A percentile compares a stretch with the other conserved stretches of the same genome.
Conservation (phyloP, 2,888 invertebrate species). For the Carabus problematicus region DNA sequence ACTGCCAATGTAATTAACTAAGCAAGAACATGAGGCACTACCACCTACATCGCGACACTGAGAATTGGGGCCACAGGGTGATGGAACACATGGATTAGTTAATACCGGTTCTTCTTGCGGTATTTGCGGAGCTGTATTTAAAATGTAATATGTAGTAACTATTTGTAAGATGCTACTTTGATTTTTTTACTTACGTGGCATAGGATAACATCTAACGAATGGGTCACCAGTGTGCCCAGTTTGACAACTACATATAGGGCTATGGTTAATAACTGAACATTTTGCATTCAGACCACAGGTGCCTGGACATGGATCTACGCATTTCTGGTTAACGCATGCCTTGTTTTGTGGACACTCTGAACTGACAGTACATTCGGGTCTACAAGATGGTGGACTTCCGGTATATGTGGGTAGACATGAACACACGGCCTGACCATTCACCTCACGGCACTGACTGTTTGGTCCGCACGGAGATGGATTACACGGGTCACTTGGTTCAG, state of each 20-base stretch:
- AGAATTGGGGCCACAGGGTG: slow-evolving; percentile 81
- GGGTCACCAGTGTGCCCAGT: slow-evolving; percentile 74
- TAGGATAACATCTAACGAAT: slow-evolving; percentile 74
- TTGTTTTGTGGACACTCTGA: slow-evolving; percentile 80
- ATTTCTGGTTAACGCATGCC: slow-evolving; percentile 82
- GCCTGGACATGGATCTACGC: slow-evolving; percentile 73
- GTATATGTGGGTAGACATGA: slow-evolving; percentile 75
- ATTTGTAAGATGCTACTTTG: slow-evolving; percentile 45
- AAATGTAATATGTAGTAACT: not conserved
- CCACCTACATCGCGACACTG: slow-evolving; percentile 74
- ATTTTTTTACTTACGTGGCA: slow-evolving; percentile 54
- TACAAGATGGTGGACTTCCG: slow-evolving; percentile 82
- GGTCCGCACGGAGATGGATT: slow-evolving; percentile 82
- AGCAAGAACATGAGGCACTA: slow-evolving; percentile 76
- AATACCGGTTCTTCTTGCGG: slow-evolving; percentile 51
- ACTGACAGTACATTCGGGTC: slow-evolving; percentile 84
- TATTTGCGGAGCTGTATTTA: slow-evolving; percentile 52
- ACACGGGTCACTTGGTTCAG: slow-evolving; percentile 67
- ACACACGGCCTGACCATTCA: slow-evolving; percentile 77
- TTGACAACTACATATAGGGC: slow-evolving; percentile 74
- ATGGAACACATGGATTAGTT: slow-evolving; percentile 70
- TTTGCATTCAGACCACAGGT: slow-evolving; percentile 73
- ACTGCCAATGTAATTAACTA: slow-evolving; percentile 70
- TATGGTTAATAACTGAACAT: slow-evolving; percentile 74
- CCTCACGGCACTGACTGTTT: slow-evolving; percentile 77